Evolutionary conservation across 1,140 invertebrate genomes (phyloP).

Genomic region (Zaprionus africanus): DNA sequence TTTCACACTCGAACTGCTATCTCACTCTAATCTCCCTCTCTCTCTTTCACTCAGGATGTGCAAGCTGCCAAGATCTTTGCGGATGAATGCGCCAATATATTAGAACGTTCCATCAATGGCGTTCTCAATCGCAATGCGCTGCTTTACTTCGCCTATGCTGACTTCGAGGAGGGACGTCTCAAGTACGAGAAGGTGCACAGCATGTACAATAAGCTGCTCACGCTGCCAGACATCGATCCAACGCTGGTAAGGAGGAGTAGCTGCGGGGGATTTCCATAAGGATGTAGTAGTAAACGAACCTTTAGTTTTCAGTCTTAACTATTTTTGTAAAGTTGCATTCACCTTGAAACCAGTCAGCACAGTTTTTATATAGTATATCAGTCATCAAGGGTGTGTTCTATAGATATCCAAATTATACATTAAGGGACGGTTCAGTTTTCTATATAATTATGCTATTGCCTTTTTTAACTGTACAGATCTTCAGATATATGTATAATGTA

Average conservation of each 20-base stretch:
- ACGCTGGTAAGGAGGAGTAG: constrained; percentile 90
- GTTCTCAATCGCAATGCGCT: constrained; percentile 96
- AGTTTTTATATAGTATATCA: too few species aligned
- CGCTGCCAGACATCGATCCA: constrained; percentile 95
- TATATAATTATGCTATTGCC: too few species aligned
- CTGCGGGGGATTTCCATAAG: neutral
- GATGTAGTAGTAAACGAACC: neutral
- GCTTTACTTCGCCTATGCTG: constrained; percentile 98
- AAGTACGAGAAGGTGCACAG: constrained; percentile 99
- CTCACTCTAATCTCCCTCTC: constrained; percentile 5
- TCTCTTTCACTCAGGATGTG: constrained; percentile 88
- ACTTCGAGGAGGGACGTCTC: constrained; percentile 98
- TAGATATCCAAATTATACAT: too few species aligned
- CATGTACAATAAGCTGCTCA: constrained; percentile 97
- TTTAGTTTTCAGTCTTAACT: neutral
- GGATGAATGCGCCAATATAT: constrained; percentile 96
- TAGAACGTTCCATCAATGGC: constrained; percentile 95
- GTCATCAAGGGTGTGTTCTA: too few species aligned
- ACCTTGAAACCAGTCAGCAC: too few species aligned
- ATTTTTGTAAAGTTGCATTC: too few species aligned
- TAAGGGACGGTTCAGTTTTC: too few species aligned
- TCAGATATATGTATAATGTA: too few species aligned
- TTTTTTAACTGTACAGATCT: too few species aligned
- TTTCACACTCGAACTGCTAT: neutral
- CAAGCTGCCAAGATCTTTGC: constrained; percentile 95